Base-by-base conservation (phyloP, 37 sponge, comb jelly and placozoan genomes). In the Petrosia ficiformis region DNA sequence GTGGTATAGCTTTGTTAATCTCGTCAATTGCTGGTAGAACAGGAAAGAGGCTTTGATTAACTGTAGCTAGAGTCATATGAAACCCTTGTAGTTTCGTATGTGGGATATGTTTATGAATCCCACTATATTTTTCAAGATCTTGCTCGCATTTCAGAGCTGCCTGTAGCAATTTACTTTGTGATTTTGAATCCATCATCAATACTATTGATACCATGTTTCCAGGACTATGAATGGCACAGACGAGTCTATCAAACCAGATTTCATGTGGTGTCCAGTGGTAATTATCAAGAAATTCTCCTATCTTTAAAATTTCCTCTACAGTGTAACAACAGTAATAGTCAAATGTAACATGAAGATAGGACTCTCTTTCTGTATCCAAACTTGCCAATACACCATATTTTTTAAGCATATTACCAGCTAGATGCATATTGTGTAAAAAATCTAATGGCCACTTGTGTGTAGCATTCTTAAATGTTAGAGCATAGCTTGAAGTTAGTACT, bases 21-120 rank as follows among this genome's bases (percentile, higher is more conserved):
- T 71, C 56, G 3, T 71, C 56, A 41, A 71, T 8, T 71, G 72
- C 72, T 71, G 70, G 37, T 30, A 25, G 4, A 5, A 68, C 70
- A 22, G 70, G 70, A 31, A 68, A 68, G 16, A 68, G 8, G 38
- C 70, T 68, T 22, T 68, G 70, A 22, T 68, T 68, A 34, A 68
- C 70, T 14, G 70, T 68, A 21, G 72, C 72, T 30, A 71, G 72
- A 24, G 72, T 71, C 72, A 71, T 71, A 43, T 71, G 72, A 71
- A 44, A 43, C 4, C 52, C 52, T 43, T 41, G 56, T 48, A 44
- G 72, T 3, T 44, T 5, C 30, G 44, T 71, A 32, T 71, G 72
- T 21, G 72, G 72, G 16, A 71, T 71, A 30, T 71, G 72, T 71
- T 71, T 41, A 8, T 44, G 8, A 22, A 71, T 24, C 3, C 72